Evolutionary conservation across 2,113 vertebrate genomes (phyloP), one percentile per base, ranked within the genome.

Genomic region (Telmatochromis sp.): DNA sequence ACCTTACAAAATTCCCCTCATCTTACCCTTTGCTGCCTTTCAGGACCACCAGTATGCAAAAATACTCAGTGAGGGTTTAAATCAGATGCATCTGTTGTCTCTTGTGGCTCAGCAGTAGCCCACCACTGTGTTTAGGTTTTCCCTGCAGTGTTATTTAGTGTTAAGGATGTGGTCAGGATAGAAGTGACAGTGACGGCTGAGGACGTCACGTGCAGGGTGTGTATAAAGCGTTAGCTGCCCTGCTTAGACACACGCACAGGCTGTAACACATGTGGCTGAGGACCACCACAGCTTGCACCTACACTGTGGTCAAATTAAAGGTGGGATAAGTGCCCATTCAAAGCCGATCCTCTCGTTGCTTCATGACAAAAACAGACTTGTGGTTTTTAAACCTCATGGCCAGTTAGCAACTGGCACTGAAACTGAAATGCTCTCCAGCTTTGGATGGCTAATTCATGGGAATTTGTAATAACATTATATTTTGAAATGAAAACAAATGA

Each of bases 401-500:
- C 42, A 91, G 47, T 75, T 37, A 40, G 53, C 40, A 81, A 60
- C 45, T 33, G 31, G 14, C 28, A 2, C 15, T 54, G 31, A 79
- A 83, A 50, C 73, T 14, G 60, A 40, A 51, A 78, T 50, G 45
- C 21, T 17, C 7, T 53, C 14, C 86, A 65, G 33, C 31, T 84
- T 50, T 9, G 26, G 23, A 58, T 54, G 42, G 58, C 10, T 51
- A 78, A 47, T 47, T 81, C 26, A 26, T 37, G 26, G 9, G 35
- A 78, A 23, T 90, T 89, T 92, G 89, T 88, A 85, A 35, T 4
- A 8, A 26, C 55, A 9, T 23, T 4, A 9, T 89, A 65, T 88
- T 92, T 89, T 90, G 15, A 90, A 89, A 85, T n/a, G 8, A 71
- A 93, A 92, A 88, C 83, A 93, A 89, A 88, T 15, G 4, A 86